phyloP scores from a whole-genome alignment of 2,888 invertebrate genomes.

The Mellilla xanthometata region DNA sequence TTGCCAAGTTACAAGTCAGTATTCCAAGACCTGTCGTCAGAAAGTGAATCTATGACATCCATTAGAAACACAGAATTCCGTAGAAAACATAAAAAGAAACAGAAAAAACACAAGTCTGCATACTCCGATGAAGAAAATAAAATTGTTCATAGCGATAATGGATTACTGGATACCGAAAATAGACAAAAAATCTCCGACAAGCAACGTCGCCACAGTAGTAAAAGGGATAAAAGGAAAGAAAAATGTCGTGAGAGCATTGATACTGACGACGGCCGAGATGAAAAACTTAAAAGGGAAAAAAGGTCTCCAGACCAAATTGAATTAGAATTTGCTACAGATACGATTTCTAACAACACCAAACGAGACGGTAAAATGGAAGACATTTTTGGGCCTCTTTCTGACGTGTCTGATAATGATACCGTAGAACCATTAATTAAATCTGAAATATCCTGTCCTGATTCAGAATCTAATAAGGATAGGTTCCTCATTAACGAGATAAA shows the following conservation, averaged over 20 bases:
- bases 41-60: conserved; percentile 68
- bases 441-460: conserved; percentile 49
- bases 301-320: conserved; percentile 50
- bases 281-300: conserved; percentile 84
- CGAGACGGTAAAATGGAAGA: conserved; percentile 93
- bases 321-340: conserved; percentile 52
- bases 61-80: conserved; percentile 79
- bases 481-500: conserved; percentile 47
- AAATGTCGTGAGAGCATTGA: conserved; percentile 79
- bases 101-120: conserved; percentile 88
- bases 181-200: conserved; percentile 77
- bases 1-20: conserved; percentile 52
- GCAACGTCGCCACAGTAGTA: conserved; percentile 75
- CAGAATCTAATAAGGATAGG: conserved; percentile 41
- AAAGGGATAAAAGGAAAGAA: conserved; percentile 84
- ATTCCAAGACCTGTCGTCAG: conserved; percentile 72
- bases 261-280: conserved; percentile 70
- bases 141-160: conserved; percentile 52
- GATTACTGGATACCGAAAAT: conserved; percentile 45
- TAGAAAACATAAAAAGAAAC: conserved; percentile 93
- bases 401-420: conserved; percentile 82
- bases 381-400: conserved; percentile 93
- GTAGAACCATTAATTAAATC: conserved; percentile 41
- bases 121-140: conserved; percentile 83
- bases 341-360: conserved; percentile 63